Evolutionary conservation across 2,888 invertebrate species (phyloP).

Genomic region (Nephrotoma flavescens): DNA sequence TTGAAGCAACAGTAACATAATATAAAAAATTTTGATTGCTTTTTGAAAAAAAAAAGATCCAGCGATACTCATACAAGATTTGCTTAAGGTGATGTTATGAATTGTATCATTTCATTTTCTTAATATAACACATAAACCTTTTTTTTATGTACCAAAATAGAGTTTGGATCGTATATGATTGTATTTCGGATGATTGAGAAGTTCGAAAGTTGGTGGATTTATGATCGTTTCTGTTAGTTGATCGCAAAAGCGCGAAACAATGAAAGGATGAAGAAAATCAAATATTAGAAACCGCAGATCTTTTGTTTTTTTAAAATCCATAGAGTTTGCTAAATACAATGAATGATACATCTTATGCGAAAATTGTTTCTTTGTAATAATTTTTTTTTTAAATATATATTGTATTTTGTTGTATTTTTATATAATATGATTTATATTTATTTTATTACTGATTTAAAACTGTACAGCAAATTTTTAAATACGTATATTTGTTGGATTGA

Average conservation of each 20-base stretch:
- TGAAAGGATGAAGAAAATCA: background rate
- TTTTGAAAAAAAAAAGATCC: background rate
- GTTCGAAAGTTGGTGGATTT: conserved; percentile 1
- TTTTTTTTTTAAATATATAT: background rate
- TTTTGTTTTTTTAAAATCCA: background rate
- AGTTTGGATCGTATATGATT: background rate
- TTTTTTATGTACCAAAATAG: background rate
- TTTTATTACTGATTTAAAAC: background rate
- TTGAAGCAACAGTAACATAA: background rate
- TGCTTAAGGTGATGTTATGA: conserved; percentile 1
- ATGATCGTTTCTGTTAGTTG: background rate
- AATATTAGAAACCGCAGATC: background rate
- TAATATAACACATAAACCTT: background rate
- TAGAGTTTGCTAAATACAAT: background rate
- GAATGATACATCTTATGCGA: background rate
- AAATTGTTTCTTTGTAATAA: background rate
- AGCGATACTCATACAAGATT: background rate
- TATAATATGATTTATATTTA: background rate
- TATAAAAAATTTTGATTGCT: conserved; percentile 1
- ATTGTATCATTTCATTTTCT: conserved; percentile 1
- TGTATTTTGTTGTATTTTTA: background rate
- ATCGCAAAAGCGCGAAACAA: background rate
- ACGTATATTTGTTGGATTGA: background rate
- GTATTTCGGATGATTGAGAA: background rate
- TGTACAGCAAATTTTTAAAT: background rate